Conservation (phyloP, 2,797 vertebrate species). For the Lagorchestes hirsutus region DNA sequence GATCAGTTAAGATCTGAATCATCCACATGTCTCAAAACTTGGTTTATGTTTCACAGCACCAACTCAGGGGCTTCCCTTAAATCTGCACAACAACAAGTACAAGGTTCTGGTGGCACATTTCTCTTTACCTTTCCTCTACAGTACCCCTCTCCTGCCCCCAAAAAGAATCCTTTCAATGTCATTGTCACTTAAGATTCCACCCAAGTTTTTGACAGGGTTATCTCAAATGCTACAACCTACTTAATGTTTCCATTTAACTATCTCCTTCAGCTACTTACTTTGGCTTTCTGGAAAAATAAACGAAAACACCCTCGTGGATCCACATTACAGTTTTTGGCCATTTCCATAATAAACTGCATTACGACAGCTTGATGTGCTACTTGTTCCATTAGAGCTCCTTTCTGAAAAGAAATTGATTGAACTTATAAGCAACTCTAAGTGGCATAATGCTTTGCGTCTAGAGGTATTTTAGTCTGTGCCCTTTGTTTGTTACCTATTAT, state of each 20-base stretch:
- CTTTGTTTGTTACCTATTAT: not conserved
- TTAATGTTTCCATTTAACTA: constrained; percentile 42
- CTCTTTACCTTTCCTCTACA: not conserved
- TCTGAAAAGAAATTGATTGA: constrained; percentile 86
- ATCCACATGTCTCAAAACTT: not conserved
- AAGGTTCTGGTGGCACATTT: not conserved
- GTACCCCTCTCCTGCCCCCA: not conserved
- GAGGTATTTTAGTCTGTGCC: constrained; percentile 6
- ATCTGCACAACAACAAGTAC: not conserved
- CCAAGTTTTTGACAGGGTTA: constrained; percentile 5
- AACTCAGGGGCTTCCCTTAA: not conserved
- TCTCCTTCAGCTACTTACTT: constrained; percentile 88
- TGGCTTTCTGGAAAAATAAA: constrained; percentile 98
- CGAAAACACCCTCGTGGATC: constrained; percentile 98
- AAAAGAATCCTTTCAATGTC: constrained; percentile 27
- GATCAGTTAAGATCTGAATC: not conserved
- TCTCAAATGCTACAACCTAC: constrained; percentile 6
- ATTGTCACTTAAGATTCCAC: constrained; percentile 5
- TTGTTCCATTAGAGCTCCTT: constrained; percentile 97
- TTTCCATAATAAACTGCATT: constrained; percentile 99
- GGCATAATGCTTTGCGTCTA: constrained; percentile 15
- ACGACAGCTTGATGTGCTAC: constrained; percentile 98
- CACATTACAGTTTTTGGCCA: constrained; percentile 93
- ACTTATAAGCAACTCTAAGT: constrained; percentile 38
- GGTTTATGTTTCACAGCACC: not conserved